Conservation (phyloP, 2,797 vertebrate species). For the Silurus lanzhouensis region DNA sequence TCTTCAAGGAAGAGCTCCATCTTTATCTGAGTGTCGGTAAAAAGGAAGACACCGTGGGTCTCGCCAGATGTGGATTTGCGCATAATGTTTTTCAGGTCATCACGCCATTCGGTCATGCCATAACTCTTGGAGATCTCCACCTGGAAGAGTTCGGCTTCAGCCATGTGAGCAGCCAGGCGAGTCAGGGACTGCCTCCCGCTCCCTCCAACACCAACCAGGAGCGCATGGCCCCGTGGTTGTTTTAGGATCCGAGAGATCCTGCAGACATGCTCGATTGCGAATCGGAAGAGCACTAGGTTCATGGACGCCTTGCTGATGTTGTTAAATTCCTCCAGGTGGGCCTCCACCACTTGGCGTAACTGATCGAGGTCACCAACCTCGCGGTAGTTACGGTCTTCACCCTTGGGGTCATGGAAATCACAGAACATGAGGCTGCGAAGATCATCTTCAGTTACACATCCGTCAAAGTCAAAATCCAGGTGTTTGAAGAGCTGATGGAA, state of each 20-base stretch:
- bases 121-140: conserved; percentile 90
- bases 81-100: conserved; percentile 85
- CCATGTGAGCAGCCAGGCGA: conserved; percentile 85
- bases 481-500: conserved; percentile 79
- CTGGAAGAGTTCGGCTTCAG: conserved; percentile 83
- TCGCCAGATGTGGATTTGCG: conserved; percentile 82
- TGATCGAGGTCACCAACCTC: conserved; percentile 77
- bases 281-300: conserved; percentile 89
- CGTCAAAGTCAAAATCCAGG: conserved; percentile 80
- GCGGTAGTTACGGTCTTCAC: conserved; percentile 82
- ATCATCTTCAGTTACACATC: conserved; percentile 84
- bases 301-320: conserved; percentile 86
- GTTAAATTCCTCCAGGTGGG: conserved; percentile 87
- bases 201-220: conserved; percentile 88
- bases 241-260: conserved; percentile 88
- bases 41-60: conserved; percentile 85
- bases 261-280: conserved; percentile 91
- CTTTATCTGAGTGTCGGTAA: conserved; percentile 90
- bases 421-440: conserved; percentile 92
- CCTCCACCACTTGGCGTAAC: conserved; percentile 80
- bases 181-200: conserved; percentile 90
- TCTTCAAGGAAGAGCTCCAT: conserved; percentile 90
- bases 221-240: conserved; percentile 86
- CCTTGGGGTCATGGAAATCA: conserved; percentile 86
- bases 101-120: conserved; percentile 80